Conservation (phyloP, 2,888 invertebrate species). For the Leucophenga maculata region DNA sequence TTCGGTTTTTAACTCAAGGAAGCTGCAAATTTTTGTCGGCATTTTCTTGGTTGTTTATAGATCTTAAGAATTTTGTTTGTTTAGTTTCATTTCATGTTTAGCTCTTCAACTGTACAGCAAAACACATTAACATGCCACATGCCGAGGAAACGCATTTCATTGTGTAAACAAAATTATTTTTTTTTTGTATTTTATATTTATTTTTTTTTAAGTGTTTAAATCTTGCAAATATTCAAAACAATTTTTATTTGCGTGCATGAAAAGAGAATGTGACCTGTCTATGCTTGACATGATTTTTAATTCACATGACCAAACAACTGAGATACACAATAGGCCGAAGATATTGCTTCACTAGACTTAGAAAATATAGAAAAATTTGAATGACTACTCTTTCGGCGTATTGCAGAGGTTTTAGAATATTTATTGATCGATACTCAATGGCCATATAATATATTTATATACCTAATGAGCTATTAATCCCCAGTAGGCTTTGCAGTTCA, state of each 20-base stretch:
- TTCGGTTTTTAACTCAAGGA: no score
- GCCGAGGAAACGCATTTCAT: constrained; percentile 5
- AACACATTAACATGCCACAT: constrained; percentile 13
- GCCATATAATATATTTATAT: no score
- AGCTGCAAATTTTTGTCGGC: no score
- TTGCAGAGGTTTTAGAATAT: no score
- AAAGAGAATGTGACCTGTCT: no score
- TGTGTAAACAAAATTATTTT: neutral
- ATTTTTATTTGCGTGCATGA: no score
- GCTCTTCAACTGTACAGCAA: neutral
- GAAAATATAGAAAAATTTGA: neutral
- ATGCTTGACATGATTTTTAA: no score
- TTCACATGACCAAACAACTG: neutral
- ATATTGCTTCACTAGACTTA: neutral
- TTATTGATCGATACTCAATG: no score
- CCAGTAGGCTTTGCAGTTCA: no score
- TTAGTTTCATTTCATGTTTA: neutral
- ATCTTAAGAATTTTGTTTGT: constrained; percentile 6
- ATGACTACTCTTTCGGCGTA: neutral
- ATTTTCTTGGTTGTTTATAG: neutral
- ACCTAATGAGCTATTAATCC: no score
- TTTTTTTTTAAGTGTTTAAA: neutral
- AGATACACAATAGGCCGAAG: neutral
- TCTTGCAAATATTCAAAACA: neutral
- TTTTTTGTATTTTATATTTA: neutral